Base-by-base conservation (phyloP, 1,140 invertebrate genomes). In the Gonioctena quinquepunctata region DNA sequence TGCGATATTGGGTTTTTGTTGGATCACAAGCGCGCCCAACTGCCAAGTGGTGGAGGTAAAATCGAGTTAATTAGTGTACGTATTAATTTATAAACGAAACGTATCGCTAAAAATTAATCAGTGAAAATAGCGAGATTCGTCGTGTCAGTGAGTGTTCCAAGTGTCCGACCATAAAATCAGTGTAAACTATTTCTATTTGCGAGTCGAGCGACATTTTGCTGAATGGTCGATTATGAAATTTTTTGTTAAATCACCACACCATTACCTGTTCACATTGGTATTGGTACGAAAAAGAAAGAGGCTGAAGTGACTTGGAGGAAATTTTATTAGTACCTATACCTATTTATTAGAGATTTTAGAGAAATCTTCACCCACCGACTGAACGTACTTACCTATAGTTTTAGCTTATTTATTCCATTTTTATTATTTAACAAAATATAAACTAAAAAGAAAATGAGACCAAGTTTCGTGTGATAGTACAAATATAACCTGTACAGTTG, bases 211-310 rank as follows among this genome's bases (percentile, higher is more conserved):
- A 54, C 18, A 54, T 54, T 21, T 19, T 54, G 52, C 52, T 54
- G 52, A 60, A 60, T 60, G 57, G 57, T 60, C 57, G 57, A 60
- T 60, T 60, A 60, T 60, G 57, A 60, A 23, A 60, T 60, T 60
- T 60, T 60, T 16, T 26, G 18, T 19, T 56, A 56, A 56, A 19
- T 56, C 21, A 56, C n/a, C 25, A 25, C 57, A 60, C 57, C 23
- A 22, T 60, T 26, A 54, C 22, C 22, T 23, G 16, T 60, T 60
- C 25, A 23, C 57, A 25, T 26, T 25, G 1, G 25, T 28, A 7
- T 18, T 60, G 5, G 57, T n/a, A 13, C 11, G 57, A 16, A 60
- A 60, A 60, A 60, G 25, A 27, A 60, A 60, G 18, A 60, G 23
- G 16, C 25, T 60, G 11, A 60, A 60, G 23, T 26, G 26, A 27